Percentiles rank a stretch among this genome's conserved stretches.
phyloP scores from a whole-genome alignment of 30 jellyfish, hydroid and myxozoan species.

The Aurelia sp. region DNA sequence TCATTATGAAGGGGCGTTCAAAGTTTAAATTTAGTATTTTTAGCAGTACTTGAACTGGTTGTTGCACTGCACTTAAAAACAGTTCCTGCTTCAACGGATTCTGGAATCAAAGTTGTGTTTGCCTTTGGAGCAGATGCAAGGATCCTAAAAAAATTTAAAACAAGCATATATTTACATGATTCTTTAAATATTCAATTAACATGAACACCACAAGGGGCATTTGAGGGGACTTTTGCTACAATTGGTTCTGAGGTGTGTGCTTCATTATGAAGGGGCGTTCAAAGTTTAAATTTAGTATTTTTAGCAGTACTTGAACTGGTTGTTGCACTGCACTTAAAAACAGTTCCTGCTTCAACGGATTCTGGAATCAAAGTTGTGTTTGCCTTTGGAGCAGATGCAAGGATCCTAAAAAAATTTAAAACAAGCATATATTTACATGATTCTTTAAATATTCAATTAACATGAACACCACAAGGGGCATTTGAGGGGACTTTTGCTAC shows the following conservation, averaged over 20 bases:
- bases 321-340: constrained; percentile 81
- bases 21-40: no score
- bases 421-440: background rate
- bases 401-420: constrained; percentile 52
- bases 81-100: constrained; percentile 73
- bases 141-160: constrained; percentile 49
- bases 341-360: constrained; percentile 78
- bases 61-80: constrained; percentile 85
- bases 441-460: no score
- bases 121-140: constrained; percentile 90
- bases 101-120: constrained; percentile 44
- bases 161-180: background rate
- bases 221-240: no score
- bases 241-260: no score
- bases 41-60: constrained; percentile 36
- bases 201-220: no score
- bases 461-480: no score
- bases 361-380: constrained; percentile 39
- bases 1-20: no score
- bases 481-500: no score
- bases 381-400: constrained; percentile 90
- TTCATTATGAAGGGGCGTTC: no score
- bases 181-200: no score
- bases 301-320: constrained; percentile 35
- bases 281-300: no score